Conservation (phyloP, 2,113 vertebrate genomes). For the Papio anubis region DNA sequence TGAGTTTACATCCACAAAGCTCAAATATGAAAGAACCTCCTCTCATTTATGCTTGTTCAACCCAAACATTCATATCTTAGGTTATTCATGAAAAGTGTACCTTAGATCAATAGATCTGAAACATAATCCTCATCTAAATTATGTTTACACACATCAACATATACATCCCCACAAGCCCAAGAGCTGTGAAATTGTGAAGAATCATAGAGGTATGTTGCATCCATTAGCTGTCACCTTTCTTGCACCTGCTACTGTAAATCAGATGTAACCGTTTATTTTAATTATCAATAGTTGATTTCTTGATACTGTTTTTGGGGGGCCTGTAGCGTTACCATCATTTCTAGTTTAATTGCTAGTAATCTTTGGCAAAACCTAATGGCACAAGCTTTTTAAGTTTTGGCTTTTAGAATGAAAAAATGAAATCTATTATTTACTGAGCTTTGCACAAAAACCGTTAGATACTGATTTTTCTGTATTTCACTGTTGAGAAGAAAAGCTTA, state of each 20-base stretch:
- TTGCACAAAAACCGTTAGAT: not conserved
- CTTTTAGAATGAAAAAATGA: not conserved
- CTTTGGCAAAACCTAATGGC: not conserved
- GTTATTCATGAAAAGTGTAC: not conserved
- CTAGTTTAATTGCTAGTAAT: not conserved
- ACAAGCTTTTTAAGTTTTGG: not conserved
- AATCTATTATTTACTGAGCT: not conserved
- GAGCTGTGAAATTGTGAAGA: not conserved
- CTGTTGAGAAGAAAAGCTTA: conserved; percentile 19
- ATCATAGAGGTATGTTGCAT: not conserved
- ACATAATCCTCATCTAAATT: not conserved
- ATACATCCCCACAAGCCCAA: not conserved
- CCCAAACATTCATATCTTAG: not conserved
- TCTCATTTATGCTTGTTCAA: conserved; percentile 12
- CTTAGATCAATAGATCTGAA: not conserved
- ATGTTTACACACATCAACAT: not conserved
- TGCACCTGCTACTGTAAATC: not conserved
- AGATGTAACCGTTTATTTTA: not conserved
- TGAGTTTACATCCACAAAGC: not conserved
- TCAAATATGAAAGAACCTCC: not conserved
- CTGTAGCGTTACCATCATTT: not conserved
- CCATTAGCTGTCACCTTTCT: not conserved
- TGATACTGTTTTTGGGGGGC: not conserved
- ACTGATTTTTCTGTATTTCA: not conserved
- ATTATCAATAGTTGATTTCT: not conserved